Percentiles rank a stretch among this genome's conserved stretches.
Conservation (phyloP, 2,113 vertebrate genomes). For the Gulo gulo region DNA sequence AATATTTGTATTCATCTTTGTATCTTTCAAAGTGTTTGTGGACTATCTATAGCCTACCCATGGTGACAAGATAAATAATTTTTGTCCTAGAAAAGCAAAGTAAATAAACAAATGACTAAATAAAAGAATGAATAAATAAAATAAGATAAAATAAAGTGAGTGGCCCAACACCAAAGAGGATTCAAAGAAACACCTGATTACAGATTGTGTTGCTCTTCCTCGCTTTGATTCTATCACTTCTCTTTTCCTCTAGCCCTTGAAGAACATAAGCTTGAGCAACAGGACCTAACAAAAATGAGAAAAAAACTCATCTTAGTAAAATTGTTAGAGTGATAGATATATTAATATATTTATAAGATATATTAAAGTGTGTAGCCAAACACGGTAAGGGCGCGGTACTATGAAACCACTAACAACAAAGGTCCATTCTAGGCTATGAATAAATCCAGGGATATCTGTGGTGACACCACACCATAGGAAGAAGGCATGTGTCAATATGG, state of each 20-base stretch:
- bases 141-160: background rate
- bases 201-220: background rate
- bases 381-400: background rate
- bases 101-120: background rate
- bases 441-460: background rate
- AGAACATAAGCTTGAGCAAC: background rate
- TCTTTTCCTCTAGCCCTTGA: background rate
- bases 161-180: background rate
- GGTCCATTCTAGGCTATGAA: background rate
- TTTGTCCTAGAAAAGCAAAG: background rate
- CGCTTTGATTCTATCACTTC: background rate
- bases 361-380: background rate
- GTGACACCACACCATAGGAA: background rate
- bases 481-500: background rate
- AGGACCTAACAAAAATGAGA: background rate
- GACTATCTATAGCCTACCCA: background rate
- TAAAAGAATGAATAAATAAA: background rate
- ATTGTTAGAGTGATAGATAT: background rate
- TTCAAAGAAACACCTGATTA: background rate
- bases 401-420: background rate
- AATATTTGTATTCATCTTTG: background rate
- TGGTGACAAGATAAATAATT: background rate
- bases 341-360: background rate
- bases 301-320: background rate
- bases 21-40: background rate